Conservation (phyloP, 2,113 vertebrate species). For the Coturnix japonica region DNA sequence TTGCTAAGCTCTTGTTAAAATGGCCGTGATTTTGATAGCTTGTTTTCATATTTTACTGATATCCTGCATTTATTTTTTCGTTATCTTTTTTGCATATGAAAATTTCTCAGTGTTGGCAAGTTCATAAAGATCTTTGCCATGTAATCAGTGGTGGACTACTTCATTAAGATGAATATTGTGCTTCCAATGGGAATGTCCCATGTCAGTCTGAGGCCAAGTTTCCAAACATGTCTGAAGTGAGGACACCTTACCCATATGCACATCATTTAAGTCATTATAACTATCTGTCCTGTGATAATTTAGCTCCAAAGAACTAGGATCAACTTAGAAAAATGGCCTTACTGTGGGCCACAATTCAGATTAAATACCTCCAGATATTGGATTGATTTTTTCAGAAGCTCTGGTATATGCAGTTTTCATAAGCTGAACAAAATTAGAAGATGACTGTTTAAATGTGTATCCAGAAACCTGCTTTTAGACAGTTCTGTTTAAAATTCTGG, state of each 20-base stretch:
- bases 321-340: not conserved
- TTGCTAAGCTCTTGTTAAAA: not conserved
- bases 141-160: not conserved
- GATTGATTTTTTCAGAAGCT: not conserved
- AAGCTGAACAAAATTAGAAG: not conserved
- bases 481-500: constrained; percentile 14
- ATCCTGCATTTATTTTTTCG: not conserved
- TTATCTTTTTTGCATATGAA: not conserved
- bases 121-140: not conserved
- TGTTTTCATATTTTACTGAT: not conserved
- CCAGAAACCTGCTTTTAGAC: not conserved
- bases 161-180: not conserved
- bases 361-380: not conserved
- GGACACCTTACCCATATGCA: not conserved
- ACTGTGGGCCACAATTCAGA: not conserved
- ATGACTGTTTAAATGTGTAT: not conserved
- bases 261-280: not conserved
- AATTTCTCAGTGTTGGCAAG: not conserved
- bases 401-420: not conserved
- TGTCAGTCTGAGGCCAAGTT: not conserved
- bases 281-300: not conserved
- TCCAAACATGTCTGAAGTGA: not conserved
- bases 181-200: not conserved
- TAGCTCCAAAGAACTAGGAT: not conserved
- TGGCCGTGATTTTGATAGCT: not conserved